A percentile compares a stretch with the other conserved stretches of the same genome.
phyloP scores from a whole-genome alignment of 2,888 invertebrate genomes.

The Priocnemis perturbator region DNA sequence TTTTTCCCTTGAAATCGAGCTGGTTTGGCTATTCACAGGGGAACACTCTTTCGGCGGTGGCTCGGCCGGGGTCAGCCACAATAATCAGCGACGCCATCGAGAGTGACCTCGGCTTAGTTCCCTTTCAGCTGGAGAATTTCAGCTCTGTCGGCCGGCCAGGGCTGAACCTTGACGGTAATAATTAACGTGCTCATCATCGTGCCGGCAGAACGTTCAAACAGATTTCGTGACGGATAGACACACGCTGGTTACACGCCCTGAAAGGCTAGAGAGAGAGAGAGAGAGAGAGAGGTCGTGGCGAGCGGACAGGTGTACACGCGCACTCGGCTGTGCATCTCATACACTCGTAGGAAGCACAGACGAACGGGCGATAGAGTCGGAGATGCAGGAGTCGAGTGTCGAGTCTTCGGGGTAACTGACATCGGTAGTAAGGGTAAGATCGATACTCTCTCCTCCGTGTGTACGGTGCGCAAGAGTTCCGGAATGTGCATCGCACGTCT shows the following conservation, averaged over 20 bases:
- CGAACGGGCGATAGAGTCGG: no score
- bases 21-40: no score
- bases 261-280: slow-evolving; percentile 47
- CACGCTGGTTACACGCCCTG: slow-evolving; percentile 26
- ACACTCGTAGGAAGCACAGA: no score
- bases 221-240: slow-evolving; percentile 52
- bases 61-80: no score
- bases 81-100: slow-evolving; percentile 29
- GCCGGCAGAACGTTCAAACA: slow-evolving; percentile 50
- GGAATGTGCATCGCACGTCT: no score
- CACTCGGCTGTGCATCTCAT: background rate
- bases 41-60: background rate
- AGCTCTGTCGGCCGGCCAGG: slow-evolving; percentile 23
- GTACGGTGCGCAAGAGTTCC: no score
- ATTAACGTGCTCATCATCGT: slow-evolving; percentile 61
- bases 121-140: slow-evolving; percentile 38
- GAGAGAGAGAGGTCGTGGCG: slow-evolving; percentile 26
- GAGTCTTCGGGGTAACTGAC: no score
- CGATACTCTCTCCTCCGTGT: no score
- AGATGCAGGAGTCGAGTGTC: no score
- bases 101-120: slow-evolving; percentile 51
- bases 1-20: no score
- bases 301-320: background rate
- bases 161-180: slow-evolving; percentile 53
- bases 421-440: no score